phyloP scores from a whole-genome alignment of 2,113 vertebrate genomes.

The Prunella fulvescens region DNA sequence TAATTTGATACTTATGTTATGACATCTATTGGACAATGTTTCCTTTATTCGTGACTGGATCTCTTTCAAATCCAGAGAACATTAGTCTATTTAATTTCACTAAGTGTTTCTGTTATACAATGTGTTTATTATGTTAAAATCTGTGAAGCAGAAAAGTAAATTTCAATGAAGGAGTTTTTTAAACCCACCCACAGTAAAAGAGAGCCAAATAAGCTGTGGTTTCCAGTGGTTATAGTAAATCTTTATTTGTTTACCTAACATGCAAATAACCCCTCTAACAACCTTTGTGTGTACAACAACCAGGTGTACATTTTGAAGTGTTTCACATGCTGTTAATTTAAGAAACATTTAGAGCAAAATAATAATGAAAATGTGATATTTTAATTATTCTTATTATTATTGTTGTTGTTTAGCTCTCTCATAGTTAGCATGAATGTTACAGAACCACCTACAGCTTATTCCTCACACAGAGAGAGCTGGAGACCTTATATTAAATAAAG shows the following conservation, averaged over 20 bases:
- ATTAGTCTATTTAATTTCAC: neutral
- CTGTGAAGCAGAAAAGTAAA: neutral
- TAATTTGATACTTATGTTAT: neutral
- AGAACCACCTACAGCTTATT: neutral
- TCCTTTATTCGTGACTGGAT: neutral
- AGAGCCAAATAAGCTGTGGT: neutral
- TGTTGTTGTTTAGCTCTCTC: neutral
- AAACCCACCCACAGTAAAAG: neutral
- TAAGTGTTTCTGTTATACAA: neutral
- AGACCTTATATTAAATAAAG: neutral
- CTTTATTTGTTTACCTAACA: neutral
- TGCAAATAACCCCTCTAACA: accelerated
- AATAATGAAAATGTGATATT: neutral
- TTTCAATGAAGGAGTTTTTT: neutral
- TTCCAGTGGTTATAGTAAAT: neutral
- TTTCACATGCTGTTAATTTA: neutral
- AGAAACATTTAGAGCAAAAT: neutral
- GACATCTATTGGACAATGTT: neutral
- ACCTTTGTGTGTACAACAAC: neutral
- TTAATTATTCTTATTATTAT: neutral
- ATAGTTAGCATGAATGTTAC: neutral
- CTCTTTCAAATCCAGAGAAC: neutral
- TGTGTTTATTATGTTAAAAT: neutral
- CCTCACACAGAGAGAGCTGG: neutral
- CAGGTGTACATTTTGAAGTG: neutral